Conservation (phyloP, 2,797 vertebrate species). For the Macropus fuliginosus region DNA sequence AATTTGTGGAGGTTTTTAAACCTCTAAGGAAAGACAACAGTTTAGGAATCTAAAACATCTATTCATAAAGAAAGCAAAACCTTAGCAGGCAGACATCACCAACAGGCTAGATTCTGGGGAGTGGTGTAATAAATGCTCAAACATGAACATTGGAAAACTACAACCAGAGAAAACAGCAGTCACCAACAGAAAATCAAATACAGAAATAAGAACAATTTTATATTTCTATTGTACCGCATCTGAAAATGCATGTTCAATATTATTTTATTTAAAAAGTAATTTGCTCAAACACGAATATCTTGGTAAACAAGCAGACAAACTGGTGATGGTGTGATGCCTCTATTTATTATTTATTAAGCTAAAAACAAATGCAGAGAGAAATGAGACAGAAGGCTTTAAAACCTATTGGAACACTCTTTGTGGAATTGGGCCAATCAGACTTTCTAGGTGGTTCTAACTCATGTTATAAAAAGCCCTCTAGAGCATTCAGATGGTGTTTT, state of each 20-base stretch:
- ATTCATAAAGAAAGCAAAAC: conserved; percentile 55
- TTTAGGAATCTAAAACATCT: conserved; percentile 64
- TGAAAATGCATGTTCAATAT: conserved; percentile 69
- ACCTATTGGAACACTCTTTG: conserved; percentile 74
- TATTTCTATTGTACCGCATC: conserved; percentile 68
- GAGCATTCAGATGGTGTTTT: conserved; percentile 75
- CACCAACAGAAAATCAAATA: conserved; percentile 63
- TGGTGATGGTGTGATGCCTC: conserved; percentile 72
- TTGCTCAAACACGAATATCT: conserved; percentile 78
- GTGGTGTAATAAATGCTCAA: conserved; percentile 47
- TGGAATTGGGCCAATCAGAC: conserved; percentile 69
- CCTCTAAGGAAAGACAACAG: conserved; percentile 25
- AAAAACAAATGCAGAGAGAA: conserved; percentile 78
- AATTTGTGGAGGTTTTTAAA: background rate
- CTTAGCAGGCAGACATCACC: conserved; percentile 37
- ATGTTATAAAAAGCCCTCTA: conserved; percentile 78
- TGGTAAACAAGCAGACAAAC: conserved; percentile 80
- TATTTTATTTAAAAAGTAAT: conserved; percentile 59
- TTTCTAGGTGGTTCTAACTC: conserved; percentile 73
- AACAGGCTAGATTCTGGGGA: background rate
- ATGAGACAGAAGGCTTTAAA: conserved; percentile 80
- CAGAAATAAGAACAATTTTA: conserved; percentile 68
- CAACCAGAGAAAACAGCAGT: conserved; percentile 54
- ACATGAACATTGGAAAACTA: conserved; percentile 57
- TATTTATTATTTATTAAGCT: conserved; percentile 79